Conservation (phyloP, 2,888 invertebrate species). For the Eledona agricola region DNA sequence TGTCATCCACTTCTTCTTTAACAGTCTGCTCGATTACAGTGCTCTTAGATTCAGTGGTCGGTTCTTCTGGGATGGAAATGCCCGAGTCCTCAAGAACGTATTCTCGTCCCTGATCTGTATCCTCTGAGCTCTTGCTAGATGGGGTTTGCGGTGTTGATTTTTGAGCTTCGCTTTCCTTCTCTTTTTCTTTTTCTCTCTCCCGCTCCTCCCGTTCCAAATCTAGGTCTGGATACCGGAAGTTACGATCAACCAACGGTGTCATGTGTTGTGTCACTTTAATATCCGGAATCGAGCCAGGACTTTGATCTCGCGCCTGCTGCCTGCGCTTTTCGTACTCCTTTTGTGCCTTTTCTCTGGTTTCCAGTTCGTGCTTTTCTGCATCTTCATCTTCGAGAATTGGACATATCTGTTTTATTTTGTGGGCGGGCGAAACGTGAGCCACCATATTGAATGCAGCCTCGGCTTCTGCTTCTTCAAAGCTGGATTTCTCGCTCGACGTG, state of each 20-base stretch:
- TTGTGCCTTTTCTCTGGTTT: slow-evolving; percentile 60
- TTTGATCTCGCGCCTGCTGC: slow-evolving; percentile 65
- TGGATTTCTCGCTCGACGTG: slow-evolving; percentile 62
- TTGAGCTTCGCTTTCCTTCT: slow-evolving; percentile 57
- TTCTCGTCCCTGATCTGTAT: slow-evolving; percentile 72
- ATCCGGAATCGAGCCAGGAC: slow-evolving; percentile 71
- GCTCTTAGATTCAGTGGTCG: slow-evolving; percentile 60
- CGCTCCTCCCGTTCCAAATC: slow-evolving; percentile 61
- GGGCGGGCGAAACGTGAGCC: slow-evolving; percentile 62
- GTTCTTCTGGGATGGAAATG: slow-evolving; percentile 67
- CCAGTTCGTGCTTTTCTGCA: slow-evolving; percentile 65
- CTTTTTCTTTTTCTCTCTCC: slow-evolving; percentile 51
- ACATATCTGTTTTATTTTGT: slow-evolving; percentile 62
- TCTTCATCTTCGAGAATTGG: slow-evolving; percentile 64
- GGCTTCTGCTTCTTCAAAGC: slow-evolving; percentile 64
- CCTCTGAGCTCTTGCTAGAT: slow-evolving; percentile 72
- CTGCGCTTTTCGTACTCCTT: slow-evolving; percentile 62
- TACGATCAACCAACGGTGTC: slow-evolving; percentile 62
- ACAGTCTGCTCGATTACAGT: slow-evolving; percentile 70
- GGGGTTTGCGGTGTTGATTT: slow-evolving; percentile 69
- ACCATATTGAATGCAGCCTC: slow-evolving; percentile 65
- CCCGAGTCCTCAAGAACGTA: slow-evolving; percentile 70
- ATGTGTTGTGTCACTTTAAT: slow-evolving; percentile 71
- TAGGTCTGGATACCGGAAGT: slow-evolving; percentile 64
- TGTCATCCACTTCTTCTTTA: slow-evolving; percentile 64